Evolutionary conservation across 2,113 vertebrate species (phyloP), one percentile per base, ranked within the genome.

Genomic region (Vidua macroura): DNA sequence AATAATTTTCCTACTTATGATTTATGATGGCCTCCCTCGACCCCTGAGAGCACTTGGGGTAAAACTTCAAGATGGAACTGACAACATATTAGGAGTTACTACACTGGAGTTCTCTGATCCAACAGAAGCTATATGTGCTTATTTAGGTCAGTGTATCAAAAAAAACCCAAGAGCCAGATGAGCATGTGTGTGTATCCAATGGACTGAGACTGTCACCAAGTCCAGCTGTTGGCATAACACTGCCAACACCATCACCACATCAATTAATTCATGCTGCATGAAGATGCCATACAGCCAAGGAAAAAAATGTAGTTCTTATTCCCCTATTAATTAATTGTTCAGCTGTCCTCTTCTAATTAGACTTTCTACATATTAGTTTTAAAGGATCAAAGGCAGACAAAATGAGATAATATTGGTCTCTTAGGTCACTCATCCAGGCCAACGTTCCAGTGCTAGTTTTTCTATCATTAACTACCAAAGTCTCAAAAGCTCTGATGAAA

Each of bases 341-440:
- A 94, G 66, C 86, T 95, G 79, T 93, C 66, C 62, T 92, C 60
- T 84, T 92, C 80, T 93, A 93, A 94, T 94, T 95, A 95, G 73
- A 90, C 53, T 88, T 94, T 82, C 90, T 88, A 76, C 86, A 92
- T 35, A 75, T 74, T 92, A 83, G 68, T 80, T 96, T 95, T 90
- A 94, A 88, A 88, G 63, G 63, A 90, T 77, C 55, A 85, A 85
- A 95, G 60, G 44, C 75, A 92, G 72, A 78, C 37, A 83, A 96
- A 96, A 76, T 2, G 4, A 35, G 56, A 78, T 75, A 63, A 83
- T 86, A 93, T 72, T 94, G 68, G 85, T 90, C 72, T 91, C 94
- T 64, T 64, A 78, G 60, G 90, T 80, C 83, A 67, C 24, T 77
- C 75, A 90, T 83, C 35, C 79, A 74, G 48, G 48, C 68, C 55